Conservation (phyloP, 2,888 invertebrate genomes). For the Syrista parreyssii region DNA sequence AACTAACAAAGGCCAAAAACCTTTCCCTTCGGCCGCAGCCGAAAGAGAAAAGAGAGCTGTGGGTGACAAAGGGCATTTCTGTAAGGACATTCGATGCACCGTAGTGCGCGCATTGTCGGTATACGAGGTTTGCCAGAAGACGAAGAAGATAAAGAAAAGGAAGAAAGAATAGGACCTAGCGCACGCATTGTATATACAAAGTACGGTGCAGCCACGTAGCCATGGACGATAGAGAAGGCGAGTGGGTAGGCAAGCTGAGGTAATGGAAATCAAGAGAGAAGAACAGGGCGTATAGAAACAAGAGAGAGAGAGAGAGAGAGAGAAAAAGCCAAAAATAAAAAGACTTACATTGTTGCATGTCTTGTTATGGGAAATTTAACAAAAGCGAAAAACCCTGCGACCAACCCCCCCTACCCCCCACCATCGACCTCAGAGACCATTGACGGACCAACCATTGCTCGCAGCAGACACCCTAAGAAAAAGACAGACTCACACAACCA, state of each 20-base stretch:
- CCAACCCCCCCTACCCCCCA: not conserved
- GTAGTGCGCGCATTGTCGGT: slow-evolving; percentile 34
- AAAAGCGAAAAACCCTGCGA: not conserved
- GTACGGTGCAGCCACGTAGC: not conserved
- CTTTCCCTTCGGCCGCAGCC: slow-evolving; percentile 5
- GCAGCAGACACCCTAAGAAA: not conserved
- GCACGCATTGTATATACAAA: not conserved
- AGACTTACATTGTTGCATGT: slow-evolving; percentile 48
- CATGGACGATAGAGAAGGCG: not conserved
- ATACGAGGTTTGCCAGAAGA: slow-evolving; percentile 28
- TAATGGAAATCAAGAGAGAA: not conserved
- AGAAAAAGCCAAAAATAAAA: slow-evolving; percentile 20
- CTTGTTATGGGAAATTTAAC: slow-evolving; percentile 41
- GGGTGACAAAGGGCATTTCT: slow-evolving; percentile 47
- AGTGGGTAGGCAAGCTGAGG: not conserved
- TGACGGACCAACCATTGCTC: not conserved
- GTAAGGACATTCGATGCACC: slow-evolving; percentile 43
- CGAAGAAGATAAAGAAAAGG: slow-evolving; percentile 21
- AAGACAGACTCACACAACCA: not conserved
- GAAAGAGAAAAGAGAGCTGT: slow-evolving; percentile 27
- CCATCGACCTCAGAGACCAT: not conserved
- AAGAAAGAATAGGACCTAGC: not conserved
- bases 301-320: not conserved
- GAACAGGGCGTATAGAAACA: not conserved
- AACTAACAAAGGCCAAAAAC: not conserved